Conservation (phyloP, 2,888 invertebrate genomes). For the Minunthozetes semirufus region DNA sequence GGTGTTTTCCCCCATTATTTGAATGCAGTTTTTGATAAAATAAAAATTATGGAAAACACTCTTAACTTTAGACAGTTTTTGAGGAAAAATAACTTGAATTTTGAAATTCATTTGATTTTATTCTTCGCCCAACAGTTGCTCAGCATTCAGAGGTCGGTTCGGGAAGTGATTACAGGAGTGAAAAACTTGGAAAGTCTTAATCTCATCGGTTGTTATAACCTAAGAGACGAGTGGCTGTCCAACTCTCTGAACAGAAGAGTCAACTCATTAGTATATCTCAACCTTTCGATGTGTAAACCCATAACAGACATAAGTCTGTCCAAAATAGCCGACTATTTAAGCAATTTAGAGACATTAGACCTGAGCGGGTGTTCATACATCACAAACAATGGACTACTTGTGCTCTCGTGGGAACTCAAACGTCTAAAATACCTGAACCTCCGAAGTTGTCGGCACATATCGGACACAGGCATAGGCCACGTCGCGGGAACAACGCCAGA, state of each 20-base stretch:
- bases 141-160: conserved; percentile 69
- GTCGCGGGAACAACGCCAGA: conserved; percentile 51
- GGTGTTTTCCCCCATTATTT: no score
- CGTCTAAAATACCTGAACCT: conserved; percentile 76
- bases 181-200: conserved; percentile 80
- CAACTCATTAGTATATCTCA: conserved; percentile 65
- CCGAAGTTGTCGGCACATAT: conserved; percentile 84
- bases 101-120: conserved; percentile 45
- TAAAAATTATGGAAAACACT: no score
- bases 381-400: conserved; percentile 75
- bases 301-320: conserved; percentile 83
- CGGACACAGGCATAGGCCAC: conserved; percentile 81
- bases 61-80: no score
- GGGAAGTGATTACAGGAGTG: conserved; percentile 76
- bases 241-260: conserved; percentile 70
- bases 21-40: no score
- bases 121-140: conserved; percentile 89
- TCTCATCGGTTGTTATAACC: conserved; percentile 85
- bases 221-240: conserved; percentile 74
- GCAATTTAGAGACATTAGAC: conserved; percentile 75
- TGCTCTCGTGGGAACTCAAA: conserved; percentile 79
- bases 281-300: conserved; percentile 87
- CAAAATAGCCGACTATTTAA: conserved; percentile 54
- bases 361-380: conserved; percentile 86
- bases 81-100: no score